Percentiles rank a stretch among this genome's conserved stretches.
Conservation (phyloP, 2,888 invertebrate species). For the Pseudococcus viburni region DNA sequence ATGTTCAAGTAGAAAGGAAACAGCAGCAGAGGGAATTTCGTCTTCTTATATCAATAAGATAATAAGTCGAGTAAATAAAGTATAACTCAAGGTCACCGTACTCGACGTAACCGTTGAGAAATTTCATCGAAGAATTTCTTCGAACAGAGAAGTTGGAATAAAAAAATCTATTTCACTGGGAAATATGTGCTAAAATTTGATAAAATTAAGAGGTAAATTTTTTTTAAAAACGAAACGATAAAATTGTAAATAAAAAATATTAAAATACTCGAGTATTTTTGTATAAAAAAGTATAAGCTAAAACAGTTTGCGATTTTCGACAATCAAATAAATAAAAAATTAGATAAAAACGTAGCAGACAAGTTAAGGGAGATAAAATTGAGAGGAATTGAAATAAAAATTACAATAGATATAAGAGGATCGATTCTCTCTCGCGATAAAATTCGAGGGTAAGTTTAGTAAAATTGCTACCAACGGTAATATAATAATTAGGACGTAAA, state of each 20-base stretch:
- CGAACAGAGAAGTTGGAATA: neutral
- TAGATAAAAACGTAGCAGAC: neutral
- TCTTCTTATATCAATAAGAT: constrained; percentile 10
- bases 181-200: neutral
- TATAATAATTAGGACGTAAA: neutral
- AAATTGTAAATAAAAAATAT: constrained; percentile 1
- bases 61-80: constrained; percentile 5
- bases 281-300: neutral
- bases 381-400: neutral
- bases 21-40: constrained; percentile 18
- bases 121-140: neutral
- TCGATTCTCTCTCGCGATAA: neutral
- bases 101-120: neutral
- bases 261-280: constrained; percentile 37
- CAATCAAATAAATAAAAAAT: constrained; percentile 34
- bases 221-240: neutral
- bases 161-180: neutral
- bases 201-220: neutral
- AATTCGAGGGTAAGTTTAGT: constrained; percentile 27
- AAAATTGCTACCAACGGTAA: constrained; percentile 51
- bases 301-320: constrained; percentile 34
- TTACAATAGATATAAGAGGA: constrained; percentile 4
- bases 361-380: neutral
- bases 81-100: neutral
- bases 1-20: neutral